Evolutionary conservation across 1,140 invertebrate genomes (phyloP).

Genomic region (Cotesia chilonis): DNA sequence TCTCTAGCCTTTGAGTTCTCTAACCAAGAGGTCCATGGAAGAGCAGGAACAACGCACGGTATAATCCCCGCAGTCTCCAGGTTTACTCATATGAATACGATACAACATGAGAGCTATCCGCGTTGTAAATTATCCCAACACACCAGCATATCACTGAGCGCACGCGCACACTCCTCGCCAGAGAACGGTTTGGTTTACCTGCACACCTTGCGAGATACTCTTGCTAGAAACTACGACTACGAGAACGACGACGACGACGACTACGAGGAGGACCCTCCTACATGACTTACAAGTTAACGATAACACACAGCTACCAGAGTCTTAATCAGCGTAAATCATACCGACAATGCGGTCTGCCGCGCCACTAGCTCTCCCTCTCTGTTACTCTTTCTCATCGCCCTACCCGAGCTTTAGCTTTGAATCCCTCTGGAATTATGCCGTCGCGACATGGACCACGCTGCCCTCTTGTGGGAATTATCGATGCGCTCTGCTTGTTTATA

Average conservation of each 20-base stretch:
- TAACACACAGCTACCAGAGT: slow-evolving; percentile 59
- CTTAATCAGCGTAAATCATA: slow-evolving; percentile 66
- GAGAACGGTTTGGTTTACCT: slow-evolving; percentile 33
- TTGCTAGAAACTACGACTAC: slow-evolving; percentile 4
- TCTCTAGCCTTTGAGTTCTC: background rate
- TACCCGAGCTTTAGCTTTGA: slow-evolving; percentile 36
- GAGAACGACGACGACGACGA: background rate
- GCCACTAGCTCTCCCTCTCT: slow-evolving; percentile 31
- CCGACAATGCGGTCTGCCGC: slow-evolving; percentile 52
- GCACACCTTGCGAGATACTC: slow-evolving; percentile 28
- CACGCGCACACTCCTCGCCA: slow-evolving; percentile 21
- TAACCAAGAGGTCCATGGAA: slow-evolving; percentile 28
- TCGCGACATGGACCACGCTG: slow-evolving; percentile 29
- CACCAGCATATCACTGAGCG: slow-evolving; percentile 40
- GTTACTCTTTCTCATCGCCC: slow-evolving; percentile 8
- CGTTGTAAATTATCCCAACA: slow-evolving; percentile 55
- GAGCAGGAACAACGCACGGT: slow-evolving; percentile 32
- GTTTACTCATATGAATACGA: slow-evolving; percentile 23
- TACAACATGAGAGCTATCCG: slow-evolving; percentile 30
- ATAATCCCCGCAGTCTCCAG: slow-evolving; percentile 27
- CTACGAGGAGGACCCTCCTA: slow-evolving; percentile 32
- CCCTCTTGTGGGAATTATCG: slow-evolving; percentile 36
- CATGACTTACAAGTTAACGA: slow-evolving; percentile 58
- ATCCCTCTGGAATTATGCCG: slow-evolving; percentile 35
- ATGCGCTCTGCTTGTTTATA: slow-evolving; percentile 37